phyloP scores from a whole-genome alignment of 2,113 vertebrate genomes.

The Azemiops feae region DNA sequence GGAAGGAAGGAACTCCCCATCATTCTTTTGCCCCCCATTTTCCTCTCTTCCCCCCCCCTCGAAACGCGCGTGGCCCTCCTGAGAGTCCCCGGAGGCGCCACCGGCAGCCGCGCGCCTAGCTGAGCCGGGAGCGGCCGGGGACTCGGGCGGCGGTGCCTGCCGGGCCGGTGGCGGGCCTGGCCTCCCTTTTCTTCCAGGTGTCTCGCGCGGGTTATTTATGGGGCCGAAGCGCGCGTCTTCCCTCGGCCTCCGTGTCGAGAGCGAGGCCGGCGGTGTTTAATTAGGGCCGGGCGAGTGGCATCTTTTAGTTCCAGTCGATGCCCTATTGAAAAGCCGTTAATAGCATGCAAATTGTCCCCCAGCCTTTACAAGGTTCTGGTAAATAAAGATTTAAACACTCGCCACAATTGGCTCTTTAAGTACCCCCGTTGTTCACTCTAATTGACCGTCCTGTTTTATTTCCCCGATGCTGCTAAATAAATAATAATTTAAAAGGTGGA shows the following conservation, averaged over 20 bases:
- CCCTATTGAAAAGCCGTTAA: conserved; percentile 96
- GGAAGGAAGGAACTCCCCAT: neutral
- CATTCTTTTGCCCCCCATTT: neutral
- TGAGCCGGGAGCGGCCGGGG: neutral
- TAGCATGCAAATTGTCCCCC: conserved; percentile 93
- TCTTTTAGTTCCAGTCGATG: conserved; percentile 97
- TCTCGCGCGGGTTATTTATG: conserved; percentile 60
- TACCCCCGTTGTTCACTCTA: conserved; percentile 87
- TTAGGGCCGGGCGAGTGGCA: conserved; percentile 84
- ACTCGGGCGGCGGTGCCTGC: neutral
- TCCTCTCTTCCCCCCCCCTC: neutral
- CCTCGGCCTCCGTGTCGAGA: conserved; percentile 61
- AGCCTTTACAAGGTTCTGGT: conserved; percentile 88
- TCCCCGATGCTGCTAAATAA: conserved; percentile 70
- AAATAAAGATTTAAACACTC: conserved; percentile 96
- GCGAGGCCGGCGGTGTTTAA: conserved; percentile 87
- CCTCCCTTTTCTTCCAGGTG: neutral
- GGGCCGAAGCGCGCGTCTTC: conserved; percentile 46
- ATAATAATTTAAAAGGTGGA: conserved; percentile 10
- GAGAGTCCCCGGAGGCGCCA: neutral
- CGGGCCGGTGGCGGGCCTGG: neutral
- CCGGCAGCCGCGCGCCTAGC: neutral
- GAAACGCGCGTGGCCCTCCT: neutral
- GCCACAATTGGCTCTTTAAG: conserved; percentile 86
- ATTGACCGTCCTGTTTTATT: conserved; percentile 82